phyloP scores from a whole-genome alignment of 1,140 invertebrate genomes.

The Papilio xuthus region DNA sequence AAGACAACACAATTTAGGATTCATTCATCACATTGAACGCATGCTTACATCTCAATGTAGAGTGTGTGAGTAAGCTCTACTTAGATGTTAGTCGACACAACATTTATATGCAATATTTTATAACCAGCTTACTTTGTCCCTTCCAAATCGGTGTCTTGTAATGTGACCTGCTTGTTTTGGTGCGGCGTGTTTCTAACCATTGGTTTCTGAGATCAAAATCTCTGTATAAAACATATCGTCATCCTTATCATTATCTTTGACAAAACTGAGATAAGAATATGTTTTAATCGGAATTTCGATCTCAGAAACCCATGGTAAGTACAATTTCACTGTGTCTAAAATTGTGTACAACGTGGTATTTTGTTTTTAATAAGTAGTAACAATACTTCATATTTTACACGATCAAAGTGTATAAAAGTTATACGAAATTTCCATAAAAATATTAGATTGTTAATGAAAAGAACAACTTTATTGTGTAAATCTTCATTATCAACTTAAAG shows the following conservation, averaged over 20 bases:
- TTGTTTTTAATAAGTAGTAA: background rate
- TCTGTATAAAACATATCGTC: no score
- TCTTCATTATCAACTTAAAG: background rate
- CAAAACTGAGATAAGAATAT: no score
- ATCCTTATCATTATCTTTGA: no score
- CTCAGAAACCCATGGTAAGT: no score
- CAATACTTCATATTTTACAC: background rate
- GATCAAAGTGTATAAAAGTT: no score
- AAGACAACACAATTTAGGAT: conserved; percentile 53
- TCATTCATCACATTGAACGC: conserved; percentile 53
- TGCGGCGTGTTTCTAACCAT: conserved; percentile 29
- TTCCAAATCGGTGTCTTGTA: conserved; percentile 47
- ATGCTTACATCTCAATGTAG: conserved; percentile 65
- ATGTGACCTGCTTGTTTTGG: conserved; percentile 39
- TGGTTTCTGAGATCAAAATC: no score
- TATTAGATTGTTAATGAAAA: background rate
- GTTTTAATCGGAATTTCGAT: no score
- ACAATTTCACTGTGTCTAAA: conserved; percentile 14
- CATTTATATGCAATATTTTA: conserved; percentile 52
- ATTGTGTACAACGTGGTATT: background rate
- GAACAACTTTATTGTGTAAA: background rate
- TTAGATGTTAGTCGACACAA: conserved; percentile 68
- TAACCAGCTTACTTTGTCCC: conserved; percentile 60
- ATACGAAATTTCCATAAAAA: no score
- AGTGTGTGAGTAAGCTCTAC: conserved; percentile 75